Conservation (phyloP, 2,888 invertebrate species). For the Ophion costatus region DNA sequence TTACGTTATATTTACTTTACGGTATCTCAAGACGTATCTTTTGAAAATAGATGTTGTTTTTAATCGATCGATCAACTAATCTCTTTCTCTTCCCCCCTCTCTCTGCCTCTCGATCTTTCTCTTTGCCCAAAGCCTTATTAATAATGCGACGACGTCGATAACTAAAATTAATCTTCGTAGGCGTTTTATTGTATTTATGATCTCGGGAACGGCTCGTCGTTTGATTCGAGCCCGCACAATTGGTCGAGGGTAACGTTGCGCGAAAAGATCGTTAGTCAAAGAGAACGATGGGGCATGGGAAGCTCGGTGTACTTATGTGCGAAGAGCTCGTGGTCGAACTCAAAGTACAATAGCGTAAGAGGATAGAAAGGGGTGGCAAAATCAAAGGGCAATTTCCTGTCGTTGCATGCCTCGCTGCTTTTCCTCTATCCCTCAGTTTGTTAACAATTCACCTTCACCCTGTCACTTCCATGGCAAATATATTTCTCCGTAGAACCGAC, state of each 20-base stretch:
- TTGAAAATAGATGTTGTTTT: neutral
- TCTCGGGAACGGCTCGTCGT: constrained; percentile 18
- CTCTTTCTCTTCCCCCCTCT: neutral
- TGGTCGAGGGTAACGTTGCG: constrained; percentile 13
- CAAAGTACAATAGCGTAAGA: constrained; percentile 38
- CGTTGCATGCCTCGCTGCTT: constrained; percentile 68
- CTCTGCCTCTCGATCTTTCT: neutral
- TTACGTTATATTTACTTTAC: neutral
- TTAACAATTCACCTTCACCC: constrained; percentile 46
- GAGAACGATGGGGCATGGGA: constrained; percentile 24
- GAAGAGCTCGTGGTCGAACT: constrained; percentile 8
- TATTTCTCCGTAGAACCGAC: constrained; percentile 7
- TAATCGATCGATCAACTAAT: neutral
- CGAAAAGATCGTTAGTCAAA: constrained; percentile 52
- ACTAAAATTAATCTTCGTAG: constrained; percentile 2
- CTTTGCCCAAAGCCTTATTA: neutral
- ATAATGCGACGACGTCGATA: constrained; percentile 9
- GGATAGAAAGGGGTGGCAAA: constrained; percentile 59
- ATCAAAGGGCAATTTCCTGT: constrained; percentile 75
- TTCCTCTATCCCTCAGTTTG: constrained; percentile 58
- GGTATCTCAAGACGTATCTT: neutral
- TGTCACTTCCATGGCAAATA: constrained; percentile 34
- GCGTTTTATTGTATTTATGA: constrained; percentile 6
- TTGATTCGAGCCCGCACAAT: constrained; percentile 15
- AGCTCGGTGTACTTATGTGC: constrained; percentile 1